Base-by-base conservation (phyloP, 30 jellyfish, hydroid and myxozoan genomes). In the Hydractinia symbiolongicarpus region DNA sequence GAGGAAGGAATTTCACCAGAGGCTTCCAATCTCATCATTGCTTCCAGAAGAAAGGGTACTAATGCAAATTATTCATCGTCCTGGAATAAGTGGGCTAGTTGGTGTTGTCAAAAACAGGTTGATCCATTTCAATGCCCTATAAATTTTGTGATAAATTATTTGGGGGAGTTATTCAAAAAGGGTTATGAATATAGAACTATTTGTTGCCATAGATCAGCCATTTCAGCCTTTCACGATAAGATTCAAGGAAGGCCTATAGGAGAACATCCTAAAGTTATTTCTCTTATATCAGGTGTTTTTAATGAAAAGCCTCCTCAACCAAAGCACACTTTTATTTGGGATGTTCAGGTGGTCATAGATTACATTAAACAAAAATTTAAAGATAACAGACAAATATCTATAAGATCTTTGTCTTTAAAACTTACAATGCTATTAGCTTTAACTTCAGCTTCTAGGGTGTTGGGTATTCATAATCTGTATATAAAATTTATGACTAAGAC, bases 41-140 rank as follows among this genome's bases (percentile, higher is more conserved):
- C 73, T 81, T 67, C 89, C 74, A 81, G 89, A 54, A 11, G 76
- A 11, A 16, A 67, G 15, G 89, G 89, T 79, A 81, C 83, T 52
- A 81, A 79, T n/a, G 54, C 77, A 79, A 81, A 81, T 81, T 81
- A 81, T 83, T 50, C 73, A 20, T 52, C 89, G 74, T 52, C 72
- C 89, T 69, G 77, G 89, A 15, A 68, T 52, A 69, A 68, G 83
- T 81, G 73, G 21, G 73, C 89, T 81, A 5, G 89, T 83, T 69
- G 89, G 83, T 81, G 89, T 81, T 5, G 88, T 80, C 20, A 80
- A 50, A 68, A 67, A 67, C 83, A 80, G 50, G 55, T 53, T 54
- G 79, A 78, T 78, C 86, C 86, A 78, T 57, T 78, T 78, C 80
- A 61, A 55, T 55, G 81, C 66, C 16, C 58, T 78, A n/a, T 78